Conservation (phyloP, 2,797 vertebrate genomes). For the Carcharodon carcharias region DNA sequence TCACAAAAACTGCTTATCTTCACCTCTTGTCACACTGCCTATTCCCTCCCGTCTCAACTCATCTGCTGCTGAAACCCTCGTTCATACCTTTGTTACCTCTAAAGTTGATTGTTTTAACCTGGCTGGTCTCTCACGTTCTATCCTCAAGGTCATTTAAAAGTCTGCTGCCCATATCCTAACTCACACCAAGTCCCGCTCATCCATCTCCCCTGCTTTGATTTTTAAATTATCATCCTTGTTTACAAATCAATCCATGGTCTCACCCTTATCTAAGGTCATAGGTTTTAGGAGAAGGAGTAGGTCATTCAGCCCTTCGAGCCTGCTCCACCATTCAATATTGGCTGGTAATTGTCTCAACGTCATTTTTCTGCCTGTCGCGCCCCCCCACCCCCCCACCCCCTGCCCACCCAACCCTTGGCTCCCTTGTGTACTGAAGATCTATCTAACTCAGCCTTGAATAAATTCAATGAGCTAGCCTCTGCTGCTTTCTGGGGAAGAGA, state of each 20-base stretch:
- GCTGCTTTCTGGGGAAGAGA: too few species aligned
- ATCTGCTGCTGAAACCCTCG: not conserved
- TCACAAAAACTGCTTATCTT: not conserved
- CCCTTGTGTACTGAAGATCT: too few species aligned
- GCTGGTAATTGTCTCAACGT: too few species aligned
- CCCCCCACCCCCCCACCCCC: too few species aligned
- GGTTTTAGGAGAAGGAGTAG: too few species aligned
- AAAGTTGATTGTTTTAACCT: not conserved
- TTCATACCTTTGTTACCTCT: not conserved
- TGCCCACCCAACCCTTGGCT: too few species aligned
- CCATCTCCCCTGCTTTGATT: not conserved
- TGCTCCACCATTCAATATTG: too few species aligned
- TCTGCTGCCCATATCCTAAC: not conserved
- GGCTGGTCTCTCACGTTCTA: not conserved
- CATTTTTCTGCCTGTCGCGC: too few species aligned
- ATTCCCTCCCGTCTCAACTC: not conserved
- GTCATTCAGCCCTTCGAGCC: too few species aligned
- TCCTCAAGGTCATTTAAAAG: not conserved
- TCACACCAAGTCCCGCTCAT: not conserved
- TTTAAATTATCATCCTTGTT: not conserved
- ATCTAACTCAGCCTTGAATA: too few species aligned
- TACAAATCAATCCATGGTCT: not conserved
- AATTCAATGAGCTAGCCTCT: too few species aligned
- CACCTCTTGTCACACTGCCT: not conserved
- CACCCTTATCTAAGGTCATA: too few species aligned